Conservation (phyloP, 2,113 vertebrate genomes). For the Pseudois nayaur region DNA sequence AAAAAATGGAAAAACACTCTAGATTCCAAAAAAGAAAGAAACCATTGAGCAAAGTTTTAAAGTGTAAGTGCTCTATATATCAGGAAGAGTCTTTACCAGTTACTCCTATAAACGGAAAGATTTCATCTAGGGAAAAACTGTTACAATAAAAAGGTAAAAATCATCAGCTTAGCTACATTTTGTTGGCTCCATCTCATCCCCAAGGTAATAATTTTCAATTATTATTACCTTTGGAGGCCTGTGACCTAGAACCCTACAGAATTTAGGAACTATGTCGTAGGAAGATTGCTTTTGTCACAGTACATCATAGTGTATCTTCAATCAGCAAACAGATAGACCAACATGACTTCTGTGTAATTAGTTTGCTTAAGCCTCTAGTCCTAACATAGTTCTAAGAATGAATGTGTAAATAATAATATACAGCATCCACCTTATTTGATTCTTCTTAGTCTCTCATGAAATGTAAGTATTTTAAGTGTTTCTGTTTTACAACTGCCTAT, state of each 20-base stretch:
- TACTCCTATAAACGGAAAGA: background rate
- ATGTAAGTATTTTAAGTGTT: background rate
- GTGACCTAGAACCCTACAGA: background rate
- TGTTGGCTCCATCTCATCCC: background rate
- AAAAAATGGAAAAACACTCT: background rate
- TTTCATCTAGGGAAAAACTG: background rate
- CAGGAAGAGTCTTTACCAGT: background rate
- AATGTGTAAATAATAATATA: background rate
- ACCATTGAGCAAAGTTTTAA: background rate
- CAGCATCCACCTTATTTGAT: background rate
- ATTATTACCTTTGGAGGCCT: background rate
- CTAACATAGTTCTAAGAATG: background rate
- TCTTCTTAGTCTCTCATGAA: background rate
- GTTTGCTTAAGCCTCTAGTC: background rate
- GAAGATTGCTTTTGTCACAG: background rate
- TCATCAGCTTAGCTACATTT: background rate
- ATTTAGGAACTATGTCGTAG: background rate
- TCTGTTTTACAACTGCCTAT: background rate
- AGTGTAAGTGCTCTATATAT: background rate
- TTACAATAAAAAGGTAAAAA: background rate
- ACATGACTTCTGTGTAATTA: background rate
- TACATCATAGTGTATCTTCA: background rate
- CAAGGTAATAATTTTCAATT: background rate
- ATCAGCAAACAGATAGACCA: background rate
- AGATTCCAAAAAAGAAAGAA: background rate